Percentiles rank a stretch among this genome's conserved stretches.
Conservation (phyloP, 2,113 vertebrate genomes). For the Crotalus helleri region DNA sequence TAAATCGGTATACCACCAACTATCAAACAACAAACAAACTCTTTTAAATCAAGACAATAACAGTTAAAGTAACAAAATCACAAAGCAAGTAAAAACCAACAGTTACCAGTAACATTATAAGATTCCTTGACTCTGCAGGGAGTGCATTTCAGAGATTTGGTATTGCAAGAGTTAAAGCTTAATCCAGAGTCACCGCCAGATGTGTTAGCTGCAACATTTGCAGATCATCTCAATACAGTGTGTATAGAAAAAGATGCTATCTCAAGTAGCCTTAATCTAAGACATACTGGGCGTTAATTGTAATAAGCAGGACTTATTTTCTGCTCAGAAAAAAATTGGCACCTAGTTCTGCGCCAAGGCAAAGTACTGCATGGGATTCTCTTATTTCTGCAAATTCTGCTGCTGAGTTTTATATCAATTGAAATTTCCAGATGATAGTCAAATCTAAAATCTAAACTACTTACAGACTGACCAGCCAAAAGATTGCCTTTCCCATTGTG, state of each 20-base stretch:
- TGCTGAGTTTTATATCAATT: neutral
- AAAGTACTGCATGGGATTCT: neutral
- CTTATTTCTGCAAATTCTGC: neutral
- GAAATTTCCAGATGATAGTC: neutral
- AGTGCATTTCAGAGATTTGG: neutral
- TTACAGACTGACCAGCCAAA: neutral
- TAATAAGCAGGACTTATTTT: neutral
- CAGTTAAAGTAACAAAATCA: neutral
- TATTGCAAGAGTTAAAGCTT: neutral
- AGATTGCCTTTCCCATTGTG: neutral
- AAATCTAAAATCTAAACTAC: neutral
- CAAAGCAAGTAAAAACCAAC: neutral
- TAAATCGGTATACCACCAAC: neutral
- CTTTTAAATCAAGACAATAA: neutral
- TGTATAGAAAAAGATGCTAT: neutral
- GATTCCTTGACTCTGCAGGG: neutral
- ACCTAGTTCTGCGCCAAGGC: neutral
- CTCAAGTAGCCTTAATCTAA: neutral
- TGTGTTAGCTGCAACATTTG: neutral
- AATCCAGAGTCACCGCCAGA: neutral
- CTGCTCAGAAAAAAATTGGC: neutral
- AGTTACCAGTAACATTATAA: neutral
- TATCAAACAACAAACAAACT: neutral
- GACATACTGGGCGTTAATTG: neutral
- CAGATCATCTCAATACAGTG: neutral